Evolutionary conservation across 92 coral and sea anemone species (phyloP), one percentile per base, ranked within the genome.

Genomic region (Porites evermanni): DNA sequence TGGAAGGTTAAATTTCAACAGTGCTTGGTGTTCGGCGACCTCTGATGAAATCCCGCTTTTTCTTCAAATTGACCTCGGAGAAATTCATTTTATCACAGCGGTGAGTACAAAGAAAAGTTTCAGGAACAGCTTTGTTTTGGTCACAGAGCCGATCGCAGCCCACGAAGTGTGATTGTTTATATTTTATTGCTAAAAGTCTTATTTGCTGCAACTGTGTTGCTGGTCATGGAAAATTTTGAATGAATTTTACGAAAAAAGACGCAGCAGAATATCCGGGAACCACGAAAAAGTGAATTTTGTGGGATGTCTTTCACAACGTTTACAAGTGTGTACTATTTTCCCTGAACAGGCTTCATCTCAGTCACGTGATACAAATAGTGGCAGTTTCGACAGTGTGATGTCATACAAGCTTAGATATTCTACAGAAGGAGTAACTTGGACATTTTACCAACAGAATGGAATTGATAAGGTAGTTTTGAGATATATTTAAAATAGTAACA

Each of bases 11-110:
- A 80, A 80, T 74, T 80, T 8, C n/a, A 68, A 69, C 76, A 29
- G 18, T 10, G 77, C 75, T 56, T 80, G 85, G 85, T 67, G 85
- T 18, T 80, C 85, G 16, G 66, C 85, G 32, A 80, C 64, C 0
- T 65, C 29, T 24, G 58, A 69, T 26, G 77, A 70, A 53, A 8
- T 19, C 26, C 76, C 66, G 23, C 76, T 68, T 0, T 80, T 14
- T 26, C 66, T 80, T 16, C 85, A 80, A 29, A 53, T 80, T 23
- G 85, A 69, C 26, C 67, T 80, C 14, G 29, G 58, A 52, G 76
- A 68, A 53, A 70, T 23, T 8, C 76, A 80, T 58, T 8, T 67
- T 26, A 19, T 80, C 11, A 80, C 85, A 13, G 66, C 24, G n/a
- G 85, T 79, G 67, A 79, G 83, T 21, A 12, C 17, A 0, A 12